A percentile compares a stretch with the other conserved stretches of the same genome.
These are phyloP conservation scores for Aurelia coerulea DNA, from an alignment of 30 jellyfish, hydroid and myxozoan species.

Conservation along the genomic window DNA sequence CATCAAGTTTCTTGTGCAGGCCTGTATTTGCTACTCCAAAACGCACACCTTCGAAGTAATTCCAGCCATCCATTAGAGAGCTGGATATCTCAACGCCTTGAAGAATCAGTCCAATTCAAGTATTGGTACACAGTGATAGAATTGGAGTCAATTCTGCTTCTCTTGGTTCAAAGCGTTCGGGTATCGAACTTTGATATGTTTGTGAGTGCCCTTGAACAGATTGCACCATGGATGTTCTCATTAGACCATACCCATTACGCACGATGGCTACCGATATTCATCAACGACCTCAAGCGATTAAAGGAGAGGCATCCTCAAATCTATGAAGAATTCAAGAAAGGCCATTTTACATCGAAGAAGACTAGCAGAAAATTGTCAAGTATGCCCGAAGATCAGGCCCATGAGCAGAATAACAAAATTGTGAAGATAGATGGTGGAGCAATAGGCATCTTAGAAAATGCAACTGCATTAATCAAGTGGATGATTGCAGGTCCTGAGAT, in stretches of 20 bases:
- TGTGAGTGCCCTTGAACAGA: background rate
- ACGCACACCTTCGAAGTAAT: too few relatives aligned
- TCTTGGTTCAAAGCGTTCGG: slow-evolving; percentile 21
- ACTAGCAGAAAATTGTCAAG: slow-evolving; percentile 29
- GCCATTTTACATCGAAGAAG: slow-evolving; percentile 19
- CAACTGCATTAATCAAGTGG: slow-evolving; percentile 53
- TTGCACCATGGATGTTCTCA: slow-evolving; percentile 60
- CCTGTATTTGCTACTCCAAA: background rate
- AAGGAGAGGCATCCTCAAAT: slow-evolving; percentile 21
- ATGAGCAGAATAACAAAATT: slow-evolving; percentile 59
- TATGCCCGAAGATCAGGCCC: slow-evolving; percentile 63
- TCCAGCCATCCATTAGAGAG: too few relatives aligned
- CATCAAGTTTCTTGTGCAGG: slow-evolving; percentile 56
- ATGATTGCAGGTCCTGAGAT: slow-evolving; percentile 63
- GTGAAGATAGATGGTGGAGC: slow-evolving; percentile 73
- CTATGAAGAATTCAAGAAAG: slow-evolving; percentile 11
- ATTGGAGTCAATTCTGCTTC: slow-evolving; percentile 5
- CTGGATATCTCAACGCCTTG: background rate
- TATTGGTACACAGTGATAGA: slow-evolving; percentile 23
- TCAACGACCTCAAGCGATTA: background rate
- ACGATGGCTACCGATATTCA: slow-evolving; percentile 46
- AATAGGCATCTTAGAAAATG: slow-evolving; percentile 38
- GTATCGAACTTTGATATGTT: slow-evolving; percentile 23
- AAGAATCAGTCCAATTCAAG: background rate
- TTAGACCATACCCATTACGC: slow-evolving; percentile 46